Conservation (phyloP, 2,888 invertebrate species). For the Apotomis betuletana region DNA sequence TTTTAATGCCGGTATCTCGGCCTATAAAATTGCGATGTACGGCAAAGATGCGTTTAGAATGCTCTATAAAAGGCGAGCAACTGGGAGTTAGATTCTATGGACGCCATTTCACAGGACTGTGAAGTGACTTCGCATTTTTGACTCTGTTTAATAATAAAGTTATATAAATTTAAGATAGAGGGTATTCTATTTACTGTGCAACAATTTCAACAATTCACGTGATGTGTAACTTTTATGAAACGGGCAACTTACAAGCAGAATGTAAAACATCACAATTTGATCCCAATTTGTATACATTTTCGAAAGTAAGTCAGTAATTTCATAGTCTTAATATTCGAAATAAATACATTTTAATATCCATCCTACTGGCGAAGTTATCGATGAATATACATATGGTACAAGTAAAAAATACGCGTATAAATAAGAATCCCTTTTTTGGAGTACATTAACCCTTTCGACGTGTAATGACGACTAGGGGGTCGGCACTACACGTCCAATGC, state of each 20-base stretch:
- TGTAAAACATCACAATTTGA: neutral
- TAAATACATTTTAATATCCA: neutral
- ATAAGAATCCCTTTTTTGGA: neutral
- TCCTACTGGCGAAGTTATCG: neutral
- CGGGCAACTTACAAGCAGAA: neutral
- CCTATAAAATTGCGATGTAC: too few species aligned
- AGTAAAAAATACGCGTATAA: constrained; percentile 13
- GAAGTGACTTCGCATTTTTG: too few species aligned
- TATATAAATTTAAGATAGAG: too few species aligned
- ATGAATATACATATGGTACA: neutral
- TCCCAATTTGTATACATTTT: neutral
- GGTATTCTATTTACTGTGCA: too few species aligned
- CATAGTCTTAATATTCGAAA: neutral
- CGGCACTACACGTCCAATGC: neutral
- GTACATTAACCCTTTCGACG: neutral
- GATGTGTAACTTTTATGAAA: neutral
- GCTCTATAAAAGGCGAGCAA: too few species aligned
- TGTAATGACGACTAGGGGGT: too few species aligned
- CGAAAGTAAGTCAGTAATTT: neutral
- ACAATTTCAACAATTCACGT: too few species aligned
- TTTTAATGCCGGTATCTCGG: too few species aligned
- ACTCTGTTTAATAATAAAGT: too few species aligned
- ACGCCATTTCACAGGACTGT: too few species aligned
- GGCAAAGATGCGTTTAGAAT: too few species aligned
- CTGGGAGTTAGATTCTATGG: too few species aligned